phyloP scores from a whole-genome alignment of 2,113 vertebrate species.

The Ursus arctos region DNA sequence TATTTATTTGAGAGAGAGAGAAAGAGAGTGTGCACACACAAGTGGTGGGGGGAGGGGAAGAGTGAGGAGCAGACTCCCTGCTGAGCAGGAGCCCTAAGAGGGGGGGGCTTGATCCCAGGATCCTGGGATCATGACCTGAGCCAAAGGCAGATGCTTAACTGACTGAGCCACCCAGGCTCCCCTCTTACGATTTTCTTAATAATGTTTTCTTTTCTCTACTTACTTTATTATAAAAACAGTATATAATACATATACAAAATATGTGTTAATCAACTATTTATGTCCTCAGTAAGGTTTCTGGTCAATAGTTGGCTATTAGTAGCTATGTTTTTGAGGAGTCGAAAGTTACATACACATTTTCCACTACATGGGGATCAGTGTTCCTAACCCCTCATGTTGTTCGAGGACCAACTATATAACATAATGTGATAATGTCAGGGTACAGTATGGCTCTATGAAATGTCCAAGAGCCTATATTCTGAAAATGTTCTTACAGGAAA shows the following conservation, averaged over 20 bases:
- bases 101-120: background rate
- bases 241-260: background rate
- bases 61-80: background rate
- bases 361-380: background rate
- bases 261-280: background rate
- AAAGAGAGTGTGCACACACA: background rate
- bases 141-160: background rate
- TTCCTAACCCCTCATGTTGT: background rate
- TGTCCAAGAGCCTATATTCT: background rate
- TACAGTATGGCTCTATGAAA: background rate
- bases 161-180: background rate
- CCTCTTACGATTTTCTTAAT: background rate
- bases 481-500: background rate
- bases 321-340: background rate
- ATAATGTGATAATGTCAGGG: background rate
- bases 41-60: background rate
- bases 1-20: background rate
- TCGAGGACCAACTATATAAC: background rate
- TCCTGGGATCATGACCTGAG: background rate
- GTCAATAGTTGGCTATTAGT: background rate
- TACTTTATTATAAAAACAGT: background rate
- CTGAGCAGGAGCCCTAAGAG: background rate
- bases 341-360: background rate
- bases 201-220: background rate
- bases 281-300: background rate